Evolutionary conservation across 2,888 invertebrate genomes (phyloP).

Genomic region (Helleia helle): DNA sequence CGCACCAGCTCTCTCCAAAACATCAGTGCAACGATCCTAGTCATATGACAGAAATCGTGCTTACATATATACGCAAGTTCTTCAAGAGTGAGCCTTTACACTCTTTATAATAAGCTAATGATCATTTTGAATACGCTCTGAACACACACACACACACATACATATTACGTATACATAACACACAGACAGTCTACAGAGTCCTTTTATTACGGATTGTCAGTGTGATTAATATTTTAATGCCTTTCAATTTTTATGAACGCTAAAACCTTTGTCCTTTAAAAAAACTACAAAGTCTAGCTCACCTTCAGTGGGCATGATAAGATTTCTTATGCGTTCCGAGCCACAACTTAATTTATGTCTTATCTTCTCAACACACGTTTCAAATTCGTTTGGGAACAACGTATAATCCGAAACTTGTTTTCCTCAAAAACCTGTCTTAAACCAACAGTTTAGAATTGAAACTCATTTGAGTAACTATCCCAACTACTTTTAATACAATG

Average conservation of each 20-base stretch:
- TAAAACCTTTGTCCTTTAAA: constrained; percentile 25
- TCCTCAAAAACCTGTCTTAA: constrained; percentile 22
- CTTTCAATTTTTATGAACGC: constrained; percentile 25
- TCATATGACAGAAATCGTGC: too few species aligned
- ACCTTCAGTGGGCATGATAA: constrained; percentile 30
- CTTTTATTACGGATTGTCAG: background rate
- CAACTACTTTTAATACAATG: constrained; percentile 23
- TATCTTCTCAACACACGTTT: constrained; percentile 19
- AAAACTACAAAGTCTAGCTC: constrained; percentile 31
- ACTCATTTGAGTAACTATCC: constrained; percentile 21
- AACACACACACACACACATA: too few species aligned
- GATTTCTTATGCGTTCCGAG: constrained; percentile 24
- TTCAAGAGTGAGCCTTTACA: too few species aligned
- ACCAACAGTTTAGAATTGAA: constrained; percentile 22
- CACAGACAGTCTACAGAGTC: too few species aligned
- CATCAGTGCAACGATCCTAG: too few species aligned
- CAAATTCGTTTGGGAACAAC: constrained; percentile 16
- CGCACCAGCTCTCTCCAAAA: too few species aligned
- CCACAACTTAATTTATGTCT: constrained; percentile 16
- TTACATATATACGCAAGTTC: too few species aligned
- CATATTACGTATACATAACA: background rate
- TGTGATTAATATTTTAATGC: constrained; percentile 18
- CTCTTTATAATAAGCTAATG: too few species aligned
- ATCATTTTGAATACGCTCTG: too few species aligned
- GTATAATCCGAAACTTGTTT: constrained; percentile 16